Evolutionary conservation across 2,797 vertebrate genomes (phyloP), one percentile per base, ranked within the genome.

Genomic region (Aselliscus stoliczkanus): DNA sequence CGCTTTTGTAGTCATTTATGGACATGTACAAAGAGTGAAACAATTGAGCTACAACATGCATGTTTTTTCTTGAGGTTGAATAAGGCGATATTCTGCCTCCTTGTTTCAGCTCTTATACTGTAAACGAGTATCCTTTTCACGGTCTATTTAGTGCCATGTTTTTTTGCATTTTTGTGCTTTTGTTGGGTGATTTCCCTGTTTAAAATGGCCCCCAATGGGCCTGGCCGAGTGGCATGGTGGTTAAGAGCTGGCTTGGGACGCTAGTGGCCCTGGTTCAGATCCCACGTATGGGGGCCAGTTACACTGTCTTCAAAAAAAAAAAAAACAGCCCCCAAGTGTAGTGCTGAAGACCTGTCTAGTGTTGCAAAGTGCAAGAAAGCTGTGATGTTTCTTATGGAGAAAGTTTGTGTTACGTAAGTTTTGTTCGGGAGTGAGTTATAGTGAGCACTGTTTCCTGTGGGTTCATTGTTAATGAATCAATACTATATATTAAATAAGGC

Each of bases 91-190:
- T 7, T 69, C 34, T 72, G 27, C 42, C 37, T 81, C 90, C 25
- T 54, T 70, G 37, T 72, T 94, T 91, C 31, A 94, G 27, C 44
- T 83, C 15, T 64, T 29, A 73, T 15, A 56, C 47, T 60, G 29
- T 67, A 88, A 90, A 72, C 56, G 88, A 65, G 18, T 89, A 69
- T 76, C 44, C 50, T 73, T 93, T 56, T 64, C 31, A 39, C 14
- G 10, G 42, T 31, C 67, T 93, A 9, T 42, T 86, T 76, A 69
- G 50, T 93, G 67, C 10, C 20, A 27, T n/a, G 25, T 73, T 73
- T 88, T 88, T 88, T 44, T 56, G 8, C 39, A 52, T 80, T 86
- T 93, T 94, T 87, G 42, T 93, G 37, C 37, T 93, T 72, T 69
- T 80, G 29, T 86, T 56, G 44, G 44, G 23, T 86, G 37, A 90